Percentiles rank a stretch among this genome's conserved stretches.
phyloP scores from a whole-genome alignment of 2,113 vertebrate genomes.

The Solenodon paradoxus region DNA sequence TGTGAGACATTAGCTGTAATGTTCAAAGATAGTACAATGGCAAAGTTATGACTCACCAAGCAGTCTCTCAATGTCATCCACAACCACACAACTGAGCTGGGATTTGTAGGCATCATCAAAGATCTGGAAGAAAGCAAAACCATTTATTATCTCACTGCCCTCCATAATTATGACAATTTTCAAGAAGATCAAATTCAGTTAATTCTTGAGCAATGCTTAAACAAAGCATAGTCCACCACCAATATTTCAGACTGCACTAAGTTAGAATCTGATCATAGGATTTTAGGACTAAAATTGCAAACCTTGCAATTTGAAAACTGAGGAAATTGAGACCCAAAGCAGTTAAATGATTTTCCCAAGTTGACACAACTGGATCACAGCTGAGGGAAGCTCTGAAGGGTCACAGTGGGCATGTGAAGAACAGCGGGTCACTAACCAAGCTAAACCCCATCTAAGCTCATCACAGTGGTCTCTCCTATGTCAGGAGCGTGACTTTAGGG shows the following conservation, averaged over 20 bases:
- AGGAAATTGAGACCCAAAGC: not conserved
- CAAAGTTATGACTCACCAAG: conserved; percentile 85
- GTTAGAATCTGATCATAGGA: conserved; percentile 3
- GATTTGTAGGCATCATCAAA: conserved; percentile 99
- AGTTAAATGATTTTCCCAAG: conserved; percentile 6
- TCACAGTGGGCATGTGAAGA: not conserved
- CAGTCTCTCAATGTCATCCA: conserved; percentile 96
- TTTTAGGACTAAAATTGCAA: not conserved
- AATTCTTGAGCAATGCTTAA: conserved; percentile 3
- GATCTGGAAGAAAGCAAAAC: conserved; percentile 84
- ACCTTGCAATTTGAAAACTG: not conserved
- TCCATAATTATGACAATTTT: not conserved
- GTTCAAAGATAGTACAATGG: not conserved
- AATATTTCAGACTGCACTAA: not conserved
- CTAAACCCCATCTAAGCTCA: not conserved
- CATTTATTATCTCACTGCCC: not conserved
- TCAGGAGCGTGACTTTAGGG: not conserved
- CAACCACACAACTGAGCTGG: conserved; percentile 97
- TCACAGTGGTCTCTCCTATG: not conserved
- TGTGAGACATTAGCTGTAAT: not conserved
- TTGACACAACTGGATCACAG: not conserved
- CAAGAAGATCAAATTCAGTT: not conserved
- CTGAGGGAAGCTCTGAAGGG: not conserved
- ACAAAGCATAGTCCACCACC: conserved; percentile 9
- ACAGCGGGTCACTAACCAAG: not conserved